Evolutionary conservation across 2,797 vertebrate genomes (phyloP).

Genomic region (Astyanax mexicanus): DNA sequence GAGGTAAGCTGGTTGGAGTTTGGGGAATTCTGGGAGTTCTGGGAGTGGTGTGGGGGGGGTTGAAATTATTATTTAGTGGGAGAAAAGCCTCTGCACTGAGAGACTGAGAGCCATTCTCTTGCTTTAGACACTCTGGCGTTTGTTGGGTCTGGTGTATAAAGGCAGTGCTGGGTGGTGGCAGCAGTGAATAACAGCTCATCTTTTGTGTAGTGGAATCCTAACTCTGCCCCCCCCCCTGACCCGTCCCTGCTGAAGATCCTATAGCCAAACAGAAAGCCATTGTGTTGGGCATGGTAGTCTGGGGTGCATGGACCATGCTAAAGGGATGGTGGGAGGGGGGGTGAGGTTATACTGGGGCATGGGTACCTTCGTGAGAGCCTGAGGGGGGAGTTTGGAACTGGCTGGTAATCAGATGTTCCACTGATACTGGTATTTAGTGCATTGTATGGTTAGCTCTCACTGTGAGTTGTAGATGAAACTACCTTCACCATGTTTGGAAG

Average conservation of each 20-base stretch:
- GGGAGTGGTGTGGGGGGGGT: background rate
- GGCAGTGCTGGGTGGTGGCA: constrained; percentile 14
- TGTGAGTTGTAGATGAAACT: too few relatives aligned
- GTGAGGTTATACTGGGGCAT: constrained; percentile 9
- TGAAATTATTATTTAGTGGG: constrained; percentile 48
- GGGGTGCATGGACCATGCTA: constrained; percentile 25
- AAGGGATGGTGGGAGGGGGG: background rate
- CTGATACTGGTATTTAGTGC: too few relatives aligned
- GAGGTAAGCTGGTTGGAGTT: constrained; percentile 19
- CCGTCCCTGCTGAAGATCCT: constrained; percentile 31
- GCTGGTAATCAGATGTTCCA: too few relatives aligned
- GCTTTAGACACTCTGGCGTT: constrained; percentile 25
- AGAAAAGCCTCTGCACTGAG: constrained; percentile 9
- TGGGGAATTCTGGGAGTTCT: too few relatives aligned
- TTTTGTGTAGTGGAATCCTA: constrained; percentile 43
- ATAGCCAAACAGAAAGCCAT: constrained; percentile 47
- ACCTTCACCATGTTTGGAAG: too few relatives aligned
- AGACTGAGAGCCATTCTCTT: constrained; percentile 24
- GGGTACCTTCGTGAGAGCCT: background rate
- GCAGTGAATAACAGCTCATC: constrained; percentile 32
- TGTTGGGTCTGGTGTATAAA: constrained; percentile 33
- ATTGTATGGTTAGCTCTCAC: too few relatives aligned
- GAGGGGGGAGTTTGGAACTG: background rate
- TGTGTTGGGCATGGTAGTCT: constrained; percentile 38
- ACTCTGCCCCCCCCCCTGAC: background rate